These are phyloP conservation scores for Cataglyphis livida DNA, from an alignment of 2,888 invertebrate species.

Conservation along the genomic window DNA sequence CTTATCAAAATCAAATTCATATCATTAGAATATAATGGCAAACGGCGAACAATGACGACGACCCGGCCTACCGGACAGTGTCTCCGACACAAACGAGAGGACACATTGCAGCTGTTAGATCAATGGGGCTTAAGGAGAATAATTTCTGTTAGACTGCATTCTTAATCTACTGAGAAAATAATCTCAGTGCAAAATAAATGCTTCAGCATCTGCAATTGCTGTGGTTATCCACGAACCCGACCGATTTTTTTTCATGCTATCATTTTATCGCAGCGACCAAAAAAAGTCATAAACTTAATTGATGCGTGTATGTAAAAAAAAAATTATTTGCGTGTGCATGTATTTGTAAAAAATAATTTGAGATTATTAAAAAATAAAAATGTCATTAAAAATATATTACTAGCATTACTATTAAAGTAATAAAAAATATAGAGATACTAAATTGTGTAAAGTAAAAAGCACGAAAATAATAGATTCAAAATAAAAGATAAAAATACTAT, in stretches of 20 bases:
- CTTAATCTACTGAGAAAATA: conserved; percentile 69
- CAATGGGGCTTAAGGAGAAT: conserved; percentile 68
- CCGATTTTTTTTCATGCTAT: background rate
- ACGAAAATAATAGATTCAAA: background rate
- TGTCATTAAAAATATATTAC: background rate
- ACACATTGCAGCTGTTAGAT: conserved; percentile 60
- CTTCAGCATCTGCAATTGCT: conserved; percentile 16
- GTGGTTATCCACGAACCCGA: conserved; percentile 40
- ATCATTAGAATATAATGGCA: conserved; percentile 32
- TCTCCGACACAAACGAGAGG: conserved; percentile 63
- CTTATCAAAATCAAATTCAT: conserved; percentile 11
- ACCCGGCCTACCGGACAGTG: conserved; percentile 66
- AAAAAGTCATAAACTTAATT: background rate
- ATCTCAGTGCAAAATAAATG: conserved; percentile 63
- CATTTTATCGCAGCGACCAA: background rate
- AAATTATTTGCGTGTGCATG: too few relatives aligned
- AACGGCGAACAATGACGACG: conserved; percentile 17
- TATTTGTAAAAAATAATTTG: too few relatives aligned
- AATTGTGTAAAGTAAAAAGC: too few relatives aligned
- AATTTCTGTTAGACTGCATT: conserved; percentile 67
- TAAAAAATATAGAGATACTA: too few relatives aligned
- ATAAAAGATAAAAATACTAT: background rate
- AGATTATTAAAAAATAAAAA: background rate
- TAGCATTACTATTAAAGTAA: too few relatives aligned
- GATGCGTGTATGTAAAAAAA: background rate